Evolutionary conservation across 2,888 invertebrate genomes (phyloP).

Genomic region (Plagodis pulveraria): DNA sequence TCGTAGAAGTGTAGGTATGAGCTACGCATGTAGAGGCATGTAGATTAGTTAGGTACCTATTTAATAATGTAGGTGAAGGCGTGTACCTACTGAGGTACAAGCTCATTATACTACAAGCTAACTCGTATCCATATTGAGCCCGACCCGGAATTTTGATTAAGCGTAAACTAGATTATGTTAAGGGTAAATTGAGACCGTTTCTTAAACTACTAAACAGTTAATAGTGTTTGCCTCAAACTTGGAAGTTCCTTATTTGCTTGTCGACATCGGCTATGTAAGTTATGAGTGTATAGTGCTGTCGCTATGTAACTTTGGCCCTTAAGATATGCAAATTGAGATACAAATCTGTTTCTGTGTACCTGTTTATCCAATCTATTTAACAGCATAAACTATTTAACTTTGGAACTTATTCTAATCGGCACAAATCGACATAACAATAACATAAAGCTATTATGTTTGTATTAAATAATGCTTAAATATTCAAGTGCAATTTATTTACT

Average conservation of each 20-base stretch:
- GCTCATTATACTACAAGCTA: slow-evolving; percentile 51
- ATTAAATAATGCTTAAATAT: no score
- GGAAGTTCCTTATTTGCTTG: slow-evolving; percentile 72
- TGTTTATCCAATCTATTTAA: slow-evolving; percentile 38
- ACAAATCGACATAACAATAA: no score
- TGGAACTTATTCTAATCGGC: slow-evolving; percentile 2
- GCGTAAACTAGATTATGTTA: slow-evolving; percentile 74
- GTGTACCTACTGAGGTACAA: slow-evolving; percentile 48
- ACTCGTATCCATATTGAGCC: slow-evolving; percentile 63
- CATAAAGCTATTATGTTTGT: no score
- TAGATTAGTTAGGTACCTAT: slow-evolving; percentile 42
- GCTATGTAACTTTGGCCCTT: slow-evolving; percentile 39
- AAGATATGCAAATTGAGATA: slow-evolving; percentile 68
- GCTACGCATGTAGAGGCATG: slow-evolving; percentile 32
- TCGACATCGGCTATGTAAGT: slow-evolving; percentile 67
- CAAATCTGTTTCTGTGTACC: slow-evolving; percentile 57
- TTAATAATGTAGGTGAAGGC: slow-evolving; percentile 58
- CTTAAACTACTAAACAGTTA: slow-evolving; percentile 78
- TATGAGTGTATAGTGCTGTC: slow-evolving; percentile 45
- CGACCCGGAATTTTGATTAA: slow-evolving; percentile 79
- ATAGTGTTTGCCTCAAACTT: slow-evolving; percentile 74
- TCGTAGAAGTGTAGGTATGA: slow-evolving; percentile 26
- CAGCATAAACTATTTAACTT: neutral
- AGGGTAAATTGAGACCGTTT: slow-evolving; percentile 73
- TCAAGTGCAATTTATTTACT: no score